A percentile compares a stretch with the other conserved stretches of the same genome.
These are phyloP conservation scores for Amphibalanus amphitrite DNA, from an alignment of 1,140 invertebrate genomes.

Conservation along the genomic window DNA sequence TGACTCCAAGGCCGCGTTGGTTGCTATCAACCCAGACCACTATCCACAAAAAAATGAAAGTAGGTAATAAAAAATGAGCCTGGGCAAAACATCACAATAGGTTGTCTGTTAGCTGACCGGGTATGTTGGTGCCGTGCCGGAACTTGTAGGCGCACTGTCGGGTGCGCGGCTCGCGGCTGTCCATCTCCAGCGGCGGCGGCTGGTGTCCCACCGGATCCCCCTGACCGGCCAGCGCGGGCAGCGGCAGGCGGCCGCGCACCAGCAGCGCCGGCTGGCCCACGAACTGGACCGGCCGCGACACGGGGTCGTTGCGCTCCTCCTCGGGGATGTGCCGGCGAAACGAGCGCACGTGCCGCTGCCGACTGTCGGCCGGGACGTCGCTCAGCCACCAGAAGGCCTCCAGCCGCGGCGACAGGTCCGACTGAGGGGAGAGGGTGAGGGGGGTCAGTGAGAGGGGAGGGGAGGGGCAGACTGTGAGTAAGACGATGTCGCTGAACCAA, in stretches of 20 bases:
- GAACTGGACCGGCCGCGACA: neutral
- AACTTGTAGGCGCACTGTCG: constrained; percentile 3
- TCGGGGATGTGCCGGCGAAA: neutral
- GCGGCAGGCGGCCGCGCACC: neutral
- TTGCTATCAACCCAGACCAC: too few relatives aligned
- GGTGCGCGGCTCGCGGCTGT: constrained; percentile 6
- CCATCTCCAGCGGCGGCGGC: neutral
- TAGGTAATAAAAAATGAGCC: too few relatives aligned
- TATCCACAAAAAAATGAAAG: too few relatives aligned
- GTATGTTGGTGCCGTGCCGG: constrained; percentile 10
- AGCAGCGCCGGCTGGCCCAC: neutral
- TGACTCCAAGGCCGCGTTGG: too few relatives aligned
- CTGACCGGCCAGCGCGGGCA: neutral
- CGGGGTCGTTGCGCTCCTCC: neutral
- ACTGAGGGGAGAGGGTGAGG: neutral
- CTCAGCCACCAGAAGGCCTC: neutral
- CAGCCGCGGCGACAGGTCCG: neutral
- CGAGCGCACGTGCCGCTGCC: neutral
- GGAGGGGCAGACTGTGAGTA: too few relatives aligned
- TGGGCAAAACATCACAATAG: too few relatives aligned
- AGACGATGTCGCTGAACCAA: too few relatives aligned
- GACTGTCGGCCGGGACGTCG: neutral
- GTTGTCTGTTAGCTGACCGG: neutral
- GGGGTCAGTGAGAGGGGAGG: too few relatives aligned
- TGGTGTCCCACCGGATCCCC: neutral